Evolutionary conservation across 2,113 vertebrate species (phyloP).

Genomic region (Cyprinus carpio): DNA sequence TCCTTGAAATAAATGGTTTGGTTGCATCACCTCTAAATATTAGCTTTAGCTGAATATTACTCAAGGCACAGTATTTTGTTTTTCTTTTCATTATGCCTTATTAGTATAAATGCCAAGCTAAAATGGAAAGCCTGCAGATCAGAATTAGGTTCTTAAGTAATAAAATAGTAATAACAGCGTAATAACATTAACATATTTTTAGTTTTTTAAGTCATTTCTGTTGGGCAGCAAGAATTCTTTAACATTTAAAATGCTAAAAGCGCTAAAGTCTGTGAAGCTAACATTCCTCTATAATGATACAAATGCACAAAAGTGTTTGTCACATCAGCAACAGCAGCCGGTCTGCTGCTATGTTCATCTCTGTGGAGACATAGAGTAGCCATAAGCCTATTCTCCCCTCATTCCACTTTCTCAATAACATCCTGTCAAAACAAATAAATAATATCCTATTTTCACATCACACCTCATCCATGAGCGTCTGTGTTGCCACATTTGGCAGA

Average conservation of each 20-base stretch:
- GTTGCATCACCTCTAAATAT: not conserved
- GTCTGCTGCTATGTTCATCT: slow-evolving; percentile 30
- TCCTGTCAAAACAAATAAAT: slow-evolving; percentile 48
- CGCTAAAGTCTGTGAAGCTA: not conserved
- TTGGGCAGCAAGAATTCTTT: not conserved
- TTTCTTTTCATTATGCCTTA: not conserved
- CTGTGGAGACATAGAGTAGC: slow-evolving; percentile 1
- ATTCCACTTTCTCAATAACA: slow-evolving; percentile 32
- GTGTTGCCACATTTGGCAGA: slow-evolving; percentile 45
- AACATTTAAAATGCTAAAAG: not conserved
- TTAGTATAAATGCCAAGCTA: not conserved
- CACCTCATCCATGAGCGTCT: slow-evolving; percentile 28
- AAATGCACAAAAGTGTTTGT: slow-evolving; percentile 20
- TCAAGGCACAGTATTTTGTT: not conserved
- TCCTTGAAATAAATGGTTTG: not conserved
- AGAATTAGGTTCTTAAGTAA: not conserved
- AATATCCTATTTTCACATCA: slow-evolving; percentile 46
- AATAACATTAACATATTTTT: not conserved
- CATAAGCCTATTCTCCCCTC: slow-evolving; percentile 29
- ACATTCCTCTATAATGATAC: not conserved
- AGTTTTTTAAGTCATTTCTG: no score
- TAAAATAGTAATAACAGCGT: not conserved
- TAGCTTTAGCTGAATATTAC: not conserved
- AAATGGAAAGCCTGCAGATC: not conserved
- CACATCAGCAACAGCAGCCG: slow-evolving; percentile 23